Evolutionary conservation across 2,113 vertebrate genomes (phyloP), one percentile per base, ranked within the genome.

Genomic region (Lophotis ruficrista): DNA sequence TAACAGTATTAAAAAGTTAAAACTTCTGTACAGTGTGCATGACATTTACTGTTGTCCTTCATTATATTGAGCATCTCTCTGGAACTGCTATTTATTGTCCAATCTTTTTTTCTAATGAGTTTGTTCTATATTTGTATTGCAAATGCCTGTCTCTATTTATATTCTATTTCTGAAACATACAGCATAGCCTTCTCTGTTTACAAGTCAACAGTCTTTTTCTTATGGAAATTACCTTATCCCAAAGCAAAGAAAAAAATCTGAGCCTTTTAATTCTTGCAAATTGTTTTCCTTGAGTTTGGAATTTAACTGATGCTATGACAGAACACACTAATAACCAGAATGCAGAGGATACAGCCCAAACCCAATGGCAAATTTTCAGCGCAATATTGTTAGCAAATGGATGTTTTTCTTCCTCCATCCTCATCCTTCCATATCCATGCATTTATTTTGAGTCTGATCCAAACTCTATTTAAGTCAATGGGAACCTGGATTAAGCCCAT

Each of bases 81-180:
- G 30, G 38, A 96, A 65, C 30, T 30, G n/a, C 47, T 93, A 68
- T 79, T 95, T 94, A 65, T 83, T 93, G 91, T 91, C 41, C 73
- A 91, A 13, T 51, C 8, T n/a, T 71, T 89, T 86, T 73, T 78
- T 9, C 73, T 82, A 93, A 97, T 64, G 38, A 87, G 57, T 83
- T 94, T 87, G 25, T 87, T 87, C 60, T 94, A 20, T 35, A 68
- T 90, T 93, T 93, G 53, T 87, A 78, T 58, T 92, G 38, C 57
- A 91, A 87, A 93, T 87, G n/a, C 28, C 53, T 58, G 17, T 77
- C 33, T 83, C 38, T 69, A 37, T 89, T 92, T 82, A 38, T 69
- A 68, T 61, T 70, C 58, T 86, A 15, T 61, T 91, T 83, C 72
- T 83, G 47, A 92, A 95, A 77, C 24, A 66, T 77, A 22, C n/a